These are phyloP conservation scores for Cheracebus regulus DNA, from an alignment of 2,797 vertebrate species.

Conservation along the genomic window DNA sequence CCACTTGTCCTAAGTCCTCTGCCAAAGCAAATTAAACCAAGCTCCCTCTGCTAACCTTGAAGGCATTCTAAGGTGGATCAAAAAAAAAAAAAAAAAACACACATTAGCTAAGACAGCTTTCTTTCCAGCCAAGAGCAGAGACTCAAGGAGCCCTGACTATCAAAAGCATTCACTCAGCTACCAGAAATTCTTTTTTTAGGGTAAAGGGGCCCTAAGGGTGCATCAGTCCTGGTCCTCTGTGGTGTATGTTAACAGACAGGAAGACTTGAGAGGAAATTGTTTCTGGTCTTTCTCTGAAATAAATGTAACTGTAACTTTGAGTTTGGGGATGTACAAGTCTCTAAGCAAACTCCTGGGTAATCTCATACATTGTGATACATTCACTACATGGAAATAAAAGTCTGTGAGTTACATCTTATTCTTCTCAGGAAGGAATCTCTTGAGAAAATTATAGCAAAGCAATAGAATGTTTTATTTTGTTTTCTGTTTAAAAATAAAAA, in stretches of 20 bases:
- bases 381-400: constrained; percentile 23
- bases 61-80: background rate
- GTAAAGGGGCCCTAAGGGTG: background rate
- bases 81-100: background rate
- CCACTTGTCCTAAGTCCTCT: background rate
- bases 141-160: background rate
- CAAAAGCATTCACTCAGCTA: background rate
- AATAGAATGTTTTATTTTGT: constrained; percentile 19
- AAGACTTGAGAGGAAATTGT: background rate
- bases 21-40: constrained; percentile 15
- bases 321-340: background rate
- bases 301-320: background rate
- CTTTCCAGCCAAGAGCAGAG: background rate
- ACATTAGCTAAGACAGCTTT: background rate
- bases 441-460: constrained; percentile 50
- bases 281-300: constrained; percentile 41
- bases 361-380: background rate
- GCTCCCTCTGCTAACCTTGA: background rate
- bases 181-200: background rate
- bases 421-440: constrained; percentile 29
- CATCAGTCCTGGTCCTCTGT: background rate
- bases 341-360: constrained; percentile 2
- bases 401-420: background rate
- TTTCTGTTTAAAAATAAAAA: constrained; percentile 63
- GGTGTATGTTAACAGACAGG: background rate